Percentiles rank a stretch among this genome's conserved stretches.
These are phyloP conservation scores for Anguilla rostrata DNA, from an alignment of 2,113 vertebrate genomes.

Conservation along the genomic window DNA sequence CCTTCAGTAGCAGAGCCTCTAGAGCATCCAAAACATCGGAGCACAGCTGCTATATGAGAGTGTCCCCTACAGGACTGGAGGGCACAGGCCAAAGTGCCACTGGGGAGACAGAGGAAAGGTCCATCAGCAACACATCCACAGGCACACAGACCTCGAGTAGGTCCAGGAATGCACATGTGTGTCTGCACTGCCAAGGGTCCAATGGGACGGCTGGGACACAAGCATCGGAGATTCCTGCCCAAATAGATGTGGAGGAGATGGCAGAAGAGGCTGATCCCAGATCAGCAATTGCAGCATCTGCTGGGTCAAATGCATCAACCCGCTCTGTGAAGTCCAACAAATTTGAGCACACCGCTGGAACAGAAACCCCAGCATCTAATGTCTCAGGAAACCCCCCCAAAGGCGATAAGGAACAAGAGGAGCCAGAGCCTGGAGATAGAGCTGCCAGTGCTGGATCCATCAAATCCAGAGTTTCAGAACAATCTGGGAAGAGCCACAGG, in stretches of 20 bases:
- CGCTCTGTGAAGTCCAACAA: background rate
- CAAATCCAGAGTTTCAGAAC: slow-evolving; percentile 37
- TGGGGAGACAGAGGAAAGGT: slow-evolving; percentile 37
- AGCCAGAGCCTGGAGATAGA: background rate
- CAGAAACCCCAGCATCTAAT: background rate
- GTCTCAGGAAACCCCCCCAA: background rate
- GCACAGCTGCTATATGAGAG: slow-evolving; percentile 12
- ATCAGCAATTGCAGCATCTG: slow-evolving; percentile 33
- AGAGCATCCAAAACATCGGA: slow-evolving; percentile 22
- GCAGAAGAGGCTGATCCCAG: slow-evolving; percentile 21
- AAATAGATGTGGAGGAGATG: slow-evolving; percentile 21
- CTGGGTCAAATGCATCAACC: slow-evolving; percentile 1
- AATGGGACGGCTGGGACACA: slow-evolving; percentile 31
- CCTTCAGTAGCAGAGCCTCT: slow-evolving; percentile 37
- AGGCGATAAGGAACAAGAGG: background rate
- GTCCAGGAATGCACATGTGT: slow-evolving; percentile 45
- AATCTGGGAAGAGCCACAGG: slow-evolving; percentile 11
- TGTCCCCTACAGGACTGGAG: slow-evolving; percentile 12
- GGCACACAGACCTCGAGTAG: slow-evolving; percentile 24
- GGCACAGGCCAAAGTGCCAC: slow-evolving; percentile 11
- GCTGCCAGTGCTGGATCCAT: background rate
- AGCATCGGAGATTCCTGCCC: slow-evolving; percentile 10
- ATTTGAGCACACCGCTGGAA: background rate
- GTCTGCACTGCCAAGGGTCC: slow-evolving; percentile 56
- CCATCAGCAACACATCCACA: background rate